Base-by-base conservation (phyloP, 2,797 vertebrate species). In the Catostomus latipinnis region DNA sequence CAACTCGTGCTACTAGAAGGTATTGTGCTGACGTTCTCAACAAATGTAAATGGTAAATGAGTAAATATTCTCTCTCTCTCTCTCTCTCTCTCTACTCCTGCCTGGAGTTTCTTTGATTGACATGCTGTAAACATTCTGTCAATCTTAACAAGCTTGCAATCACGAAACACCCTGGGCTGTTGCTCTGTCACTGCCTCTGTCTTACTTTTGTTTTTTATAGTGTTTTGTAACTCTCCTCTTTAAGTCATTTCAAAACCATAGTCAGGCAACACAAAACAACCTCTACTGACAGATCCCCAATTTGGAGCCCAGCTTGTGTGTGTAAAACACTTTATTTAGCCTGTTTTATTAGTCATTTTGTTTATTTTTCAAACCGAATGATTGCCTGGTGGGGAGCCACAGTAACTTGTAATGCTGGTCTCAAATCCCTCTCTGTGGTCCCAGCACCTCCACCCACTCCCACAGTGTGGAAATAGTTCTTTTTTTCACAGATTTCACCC, bases 261-360 rank as follows among this genome's bases (percentile, higher is more conserved):
- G 76, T 73, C 73, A 57, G 76, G 67, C 71, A 53, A 78, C 81
- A 89, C 87, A 90, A 90, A 87, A 81, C 88, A 76, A 84, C 86
- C 83, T 81, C 57, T 81, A 84, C 82, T 86, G 58, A 83, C 89
- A 88, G 87, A 87, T 83, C 69, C 87, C 89, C 91, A 93, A 92
- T 92, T 93, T 86, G 87, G 87, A 88, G 89, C 83, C 83, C 85
- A 63, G 86, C 68, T 68, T 57, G 68, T 80, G 63, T 80, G 71
- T 63, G 75, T 87, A 89, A 92, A 93, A 91, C 91, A 91, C 89
- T 92, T 92, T 81, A 93, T 93, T 92, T 92, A 86, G 91, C 86
- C 90, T 91, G 83, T 92, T 93, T 91, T 93, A 89, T 90, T 89
- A 85, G 88, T 90, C 84, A 90, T 91, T 92, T 91, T 84, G 82